Percentiles rank a stretch among this genome's conserved stretches.
These are phyloP conservation scores for Tautogolabrus adspersus DNA, from an alignment of 2,113 vertebrate genomes.

Conservation along the genomic window DNA sequence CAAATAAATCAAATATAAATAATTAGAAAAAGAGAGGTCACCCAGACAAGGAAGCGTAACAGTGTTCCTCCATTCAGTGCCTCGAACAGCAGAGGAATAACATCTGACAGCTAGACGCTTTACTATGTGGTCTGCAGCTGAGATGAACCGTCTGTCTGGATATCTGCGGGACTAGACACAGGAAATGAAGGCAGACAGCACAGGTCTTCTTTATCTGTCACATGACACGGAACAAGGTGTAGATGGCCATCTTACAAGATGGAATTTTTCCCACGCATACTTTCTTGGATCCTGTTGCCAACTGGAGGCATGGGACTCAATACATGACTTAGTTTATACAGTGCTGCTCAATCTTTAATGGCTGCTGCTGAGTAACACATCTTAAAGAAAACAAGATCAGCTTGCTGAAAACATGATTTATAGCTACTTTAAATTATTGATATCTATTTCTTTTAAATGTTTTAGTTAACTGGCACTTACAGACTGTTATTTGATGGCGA, in stretches of 20 bases:
- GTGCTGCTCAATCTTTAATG: not conserved
- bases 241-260: not conserved
- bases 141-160: constrained; percentile 31
- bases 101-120: constrained; percentile 25
- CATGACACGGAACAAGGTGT: constrained; percentile 23
- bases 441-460: too few relatives aligned
- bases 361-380: not conserved
- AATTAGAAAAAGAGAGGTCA: not conserved
- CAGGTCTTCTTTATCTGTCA: constrained; percentile 44
- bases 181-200: constrained; percentile 32
- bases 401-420: too few relatives aligned
- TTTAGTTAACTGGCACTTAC: too few relatives aligned
- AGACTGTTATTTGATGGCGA: too few relatives aligned
- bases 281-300: too few relatives aligned
- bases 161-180: constrained; percentile 33
- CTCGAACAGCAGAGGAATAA: constrained; percentile 20
- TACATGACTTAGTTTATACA: too few relatives aligned
- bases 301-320: too few relatives aligned
- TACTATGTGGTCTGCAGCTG: constrained; percentile 60
- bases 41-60: not conserved
- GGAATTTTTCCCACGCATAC: too few relatives aligned
- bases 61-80: not conserved
- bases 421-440: too few relatives aligned
- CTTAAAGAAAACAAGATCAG: constrained; percentile 6
- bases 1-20: constrained; percentile 3